These are phyloP conservation scores for Pasiphila rectangulata DNA, from an alignment of 2,888 invertebrate genomes.

Conservation along the genomic window DNA sequence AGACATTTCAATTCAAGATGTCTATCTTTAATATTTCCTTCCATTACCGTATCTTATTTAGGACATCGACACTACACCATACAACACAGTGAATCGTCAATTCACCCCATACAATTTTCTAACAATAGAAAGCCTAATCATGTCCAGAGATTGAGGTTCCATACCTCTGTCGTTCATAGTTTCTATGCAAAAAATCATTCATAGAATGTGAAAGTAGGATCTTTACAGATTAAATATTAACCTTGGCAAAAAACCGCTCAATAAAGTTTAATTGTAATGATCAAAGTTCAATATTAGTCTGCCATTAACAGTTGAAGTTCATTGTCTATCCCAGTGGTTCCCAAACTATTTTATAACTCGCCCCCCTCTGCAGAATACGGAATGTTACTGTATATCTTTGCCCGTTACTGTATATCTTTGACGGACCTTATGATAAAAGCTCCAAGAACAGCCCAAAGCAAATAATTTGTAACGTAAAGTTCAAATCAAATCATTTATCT, in stretches of 20 bases:
- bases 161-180: constrained; percentile 21
- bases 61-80: too few species aligned
- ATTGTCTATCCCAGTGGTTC: background rate
- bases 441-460: too few species aligned
- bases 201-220: constrained; percentile 27
- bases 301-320: constrained; percentile 2
- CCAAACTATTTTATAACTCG: background rate
- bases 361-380: too few species aligned
- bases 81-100: background rate
- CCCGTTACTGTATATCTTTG: too few species aligned
- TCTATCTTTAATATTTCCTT: too few species aligned
- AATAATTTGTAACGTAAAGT: too few species aligned
- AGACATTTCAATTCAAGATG: too few species aligned
- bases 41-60: too few species aligned
- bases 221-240: constrained; percentile 20
- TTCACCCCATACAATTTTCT: constrained; percentile 1
- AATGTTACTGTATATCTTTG: too few species aligned
- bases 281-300: background rate
- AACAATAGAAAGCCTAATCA: constrained; percentile 23
- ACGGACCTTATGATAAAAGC: too few species aligned
- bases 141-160: constrained; percentile 21
- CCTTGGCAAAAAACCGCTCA: constrained; percentile 16
- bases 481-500: too few species aligned
- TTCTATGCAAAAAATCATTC: constrained; percentile 22
- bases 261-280: constrained; percentile 18